Percentiles rank a stretch among this genome's conserved stretches.
Evolutionary conservation across 2,888 invertebrate species (phyloP).

Genomic region (Cephonodes hylas): DNA sequence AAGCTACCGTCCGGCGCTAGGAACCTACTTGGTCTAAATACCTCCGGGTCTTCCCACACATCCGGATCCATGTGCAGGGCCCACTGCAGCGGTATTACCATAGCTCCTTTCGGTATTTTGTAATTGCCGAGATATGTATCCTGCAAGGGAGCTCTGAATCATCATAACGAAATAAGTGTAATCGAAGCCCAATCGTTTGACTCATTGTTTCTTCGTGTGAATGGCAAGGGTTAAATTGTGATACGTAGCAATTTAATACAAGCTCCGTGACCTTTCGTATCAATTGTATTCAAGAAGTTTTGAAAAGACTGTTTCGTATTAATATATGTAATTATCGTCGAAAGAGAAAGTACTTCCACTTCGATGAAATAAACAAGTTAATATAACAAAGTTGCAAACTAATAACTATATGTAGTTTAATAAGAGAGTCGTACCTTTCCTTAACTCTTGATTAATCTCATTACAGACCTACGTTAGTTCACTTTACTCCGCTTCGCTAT

Average conservation of each 20-base stretch:
- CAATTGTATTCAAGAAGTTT: not conserved
- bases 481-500: not conserved
- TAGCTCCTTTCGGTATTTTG: constrained; percentile 83
- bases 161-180: not conserved
- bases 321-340: not conserved
- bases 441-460: not conserved
- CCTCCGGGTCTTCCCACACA: constrained; percentile 85
- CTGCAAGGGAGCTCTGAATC: constrained; percentile 45
- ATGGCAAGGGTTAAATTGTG: constrained; percentile 6
- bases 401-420: too few species aligned
- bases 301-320: not conserved
- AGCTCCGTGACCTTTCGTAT: not conserved
- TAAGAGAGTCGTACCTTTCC: not conserved
- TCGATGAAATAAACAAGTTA: not conserved
- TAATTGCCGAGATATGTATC: constrained; percentile 83
- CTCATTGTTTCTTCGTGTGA: constrained; percentile 2
- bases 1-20: constrained; percentile 83
- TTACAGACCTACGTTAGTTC: not conserved
- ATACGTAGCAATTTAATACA: not conserved
- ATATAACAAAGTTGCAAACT: not conserved
- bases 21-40: constrained; percentile 86
- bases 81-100: constrained; percentile 92
- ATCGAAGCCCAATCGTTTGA: constrained; percentile 4
- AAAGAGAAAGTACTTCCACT: not conserved
- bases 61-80: constrained; percentile 87